These are phyloP conservation scores for Vidua macroura DNA, from an alignment of 2,113 vertebrate genomes.

Conservation along the genomic window DNA sequence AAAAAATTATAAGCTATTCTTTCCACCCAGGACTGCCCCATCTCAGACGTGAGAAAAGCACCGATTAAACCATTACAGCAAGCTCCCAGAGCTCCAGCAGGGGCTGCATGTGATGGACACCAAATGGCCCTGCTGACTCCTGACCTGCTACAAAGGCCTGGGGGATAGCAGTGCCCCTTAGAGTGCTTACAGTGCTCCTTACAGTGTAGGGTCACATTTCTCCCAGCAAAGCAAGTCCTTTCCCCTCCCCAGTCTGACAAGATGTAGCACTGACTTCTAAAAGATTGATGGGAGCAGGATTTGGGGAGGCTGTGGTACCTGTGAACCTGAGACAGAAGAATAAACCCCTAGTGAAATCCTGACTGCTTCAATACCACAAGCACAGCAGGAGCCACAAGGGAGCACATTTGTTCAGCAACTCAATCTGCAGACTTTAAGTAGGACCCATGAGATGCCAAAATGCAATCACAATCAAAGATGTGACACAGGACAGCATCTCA, in stretches of 20 bases:
- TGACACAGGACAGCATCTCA: not conserved
- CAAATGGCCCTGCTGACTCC: not conserved
- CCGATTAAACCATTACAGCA: not conserved
- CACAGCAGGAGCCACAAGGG: not conserved
- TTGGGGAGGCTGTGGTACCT: not conserved
- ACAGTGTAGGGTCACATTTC: not conserved
- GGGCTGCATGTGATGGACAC: not conserved
- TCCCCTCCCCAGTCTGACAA: not conserved
- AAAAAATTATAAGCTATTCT: not conserved
- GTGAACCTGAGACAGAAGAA: not conserved
- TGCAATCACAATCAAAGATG: not conserved
- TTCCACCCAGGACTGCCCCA: not conserved
- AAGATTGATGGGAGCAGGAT: not conserved
- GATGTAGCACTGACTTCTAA: accelerated
- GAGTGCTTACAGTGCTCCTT: accelerated
- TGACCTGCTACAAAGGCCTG: not conserved
- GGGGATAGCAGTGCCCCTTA: not conserved
- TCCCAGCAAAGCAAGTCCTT: not conserved
- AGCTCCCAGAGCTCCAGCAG: not conserved
- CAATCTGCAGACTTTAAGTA: not conserved
- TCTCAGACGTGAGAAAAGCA: not conserved
- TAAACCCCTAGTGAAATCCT: not conserved
- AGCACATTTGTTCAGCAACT: not conserved
- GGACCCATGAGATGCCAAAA: not conserved
- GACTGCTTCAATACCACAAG: not conserved